A percentile compares a stretch with the other conserved stretches of the same genome.
These are phyloP conservation scores for Nebria brevicollis DNA, from an alignment of 2,888 invertebrate genomes.

Conservation along the genomic window DNA sequence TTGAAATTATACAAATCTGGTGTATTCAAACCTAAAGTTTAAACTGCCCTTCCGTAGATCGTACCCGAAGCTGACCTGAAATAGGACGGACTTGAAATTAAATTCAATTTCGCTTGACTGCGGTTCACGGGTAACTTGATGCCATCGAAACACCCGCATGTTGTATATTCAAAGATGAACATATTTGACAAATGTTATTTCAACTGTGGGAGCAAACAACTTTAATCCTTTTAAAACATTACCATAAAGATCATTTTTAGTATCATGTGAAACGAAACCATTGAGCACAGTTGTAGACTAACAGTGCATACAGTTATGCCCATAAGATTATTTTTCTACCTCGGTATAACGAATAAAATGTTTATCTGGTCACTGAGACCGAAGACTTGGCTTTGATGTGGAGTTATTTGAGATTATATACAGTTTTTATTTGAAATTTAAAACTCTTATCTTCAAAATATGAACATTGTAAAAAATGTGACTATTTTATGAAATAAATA, in stretches of 20 bases:
- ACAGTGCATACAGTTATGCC: not conserved
- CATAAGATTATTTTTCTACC: conserved; percentile 1
- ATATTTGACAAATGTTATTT: conserved; percentile 1
- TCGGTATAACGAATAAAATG: not conserved
- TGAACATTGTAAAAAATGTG: not conserved
- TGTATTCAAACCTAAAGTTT: not conserved
- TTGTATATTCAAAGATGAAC: not conserved
- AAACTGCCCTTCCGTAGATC: not conserved
- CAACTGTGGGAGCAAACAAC: not conserved
- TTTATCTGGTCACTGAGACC: not conserved
- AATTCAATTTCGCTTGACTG: not conserved
- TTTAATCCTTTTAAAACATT: not conserved
- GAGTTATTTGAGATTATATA: not conserved
- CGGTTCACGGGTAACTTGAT: not conserved
- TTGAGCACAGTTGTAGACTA: not conserved
- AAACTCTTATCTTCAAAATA: not conserved
- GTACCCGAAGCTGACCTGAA: not conserved
- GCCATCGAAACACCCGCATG: not conserved
- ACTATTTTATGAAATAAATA: too few relatives aligned
- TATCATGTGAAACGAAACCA: not conserved
- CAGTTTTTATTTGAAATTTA: too few relatives aligned
- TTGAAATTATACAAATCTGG: too few relatives aligned
- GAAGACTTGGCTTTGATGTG: not conserved
- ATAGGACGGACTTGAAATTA: not conserved
- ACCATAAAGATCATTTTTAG: not conserved